Conservation (phyloP, 2,888 invertebrate genomes). For the Nebria salina region DNA sequence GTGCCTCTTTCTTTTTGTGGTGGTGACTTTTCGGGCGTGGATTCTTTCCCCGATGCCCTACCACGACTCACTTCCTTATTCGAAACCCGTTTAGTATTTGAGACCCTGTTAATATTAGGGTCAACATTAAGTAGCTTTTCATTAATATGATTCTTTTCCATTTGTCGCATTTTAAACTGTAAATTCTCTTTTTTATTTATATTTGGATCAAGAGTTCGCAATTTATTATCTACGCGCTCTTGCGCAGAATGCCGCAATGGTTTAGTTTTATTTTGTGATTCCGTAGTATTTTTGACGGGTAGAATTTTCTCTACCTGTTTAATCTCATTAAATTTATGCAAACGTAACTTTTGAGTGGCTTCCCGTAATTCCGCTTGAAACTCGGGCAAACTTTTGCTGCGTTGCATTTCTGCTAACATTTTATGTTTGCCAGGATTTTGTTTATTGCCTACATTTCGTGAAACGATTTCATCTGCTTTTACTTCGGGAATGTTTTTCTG, state of each 20-base stretch:
- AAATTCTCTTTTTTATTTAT: slow-evolving; percentile 63
- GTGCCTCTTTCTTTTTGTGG: slow-evolving; percentile 58
- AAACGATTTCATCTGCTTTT: slow-evolving; percentile 48
- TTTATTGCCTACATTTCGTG: slow-evolving; percentile 47
- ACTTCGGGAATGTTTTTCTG: slow-evolving; percentile 18
- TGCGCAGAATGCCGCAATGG: slow-evolving; percentile 59
- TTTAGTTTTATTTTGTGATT: slow-evolving; percentile 28
- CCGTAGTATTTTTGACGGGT: slow-evolving; percentile 25
- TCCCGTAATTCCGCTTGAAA: slow-evolving; percentile 66
- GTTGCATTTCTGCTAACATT: slow-evolving; percentile 58
- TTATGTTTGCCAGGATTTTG: slow-evolving; percentile 50
- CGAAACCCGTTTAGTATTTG: slow-evolving; percentile 25
- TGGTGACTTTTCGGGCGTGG: slow-evolving; percentile 70
- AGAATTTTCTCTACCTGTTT: slow-evolving; percentile 49
- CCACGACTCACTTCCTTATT: slow-evolving; percentile 59
- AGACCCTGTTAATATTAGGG: background rate
- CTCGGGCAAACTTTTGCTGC: slow-evolving; percentile 64
- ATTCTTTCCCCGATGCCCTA: slow-evolving; percentile 72
- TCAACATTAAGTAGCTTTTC: slow-evolving; percentile 51
- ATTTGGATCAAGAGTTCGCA: slow-evolving; percentile 62
- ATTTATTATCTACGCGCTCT: slow-evolving; percentile 64
- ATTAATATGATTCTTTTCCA: slow-evolving; percentile 65
- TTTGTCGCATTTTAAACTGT: slow-evolving; percentile 64
- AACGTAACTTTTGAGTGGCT: slow-evolving; percentile 58
- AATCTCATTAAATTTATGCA: slow-evolving; percentile 51